These are phyloP conservation scores for Apamea sordens DNA, from an alignment of 2,888 invertebrate species.

Conservation along the genomic window DNA sequence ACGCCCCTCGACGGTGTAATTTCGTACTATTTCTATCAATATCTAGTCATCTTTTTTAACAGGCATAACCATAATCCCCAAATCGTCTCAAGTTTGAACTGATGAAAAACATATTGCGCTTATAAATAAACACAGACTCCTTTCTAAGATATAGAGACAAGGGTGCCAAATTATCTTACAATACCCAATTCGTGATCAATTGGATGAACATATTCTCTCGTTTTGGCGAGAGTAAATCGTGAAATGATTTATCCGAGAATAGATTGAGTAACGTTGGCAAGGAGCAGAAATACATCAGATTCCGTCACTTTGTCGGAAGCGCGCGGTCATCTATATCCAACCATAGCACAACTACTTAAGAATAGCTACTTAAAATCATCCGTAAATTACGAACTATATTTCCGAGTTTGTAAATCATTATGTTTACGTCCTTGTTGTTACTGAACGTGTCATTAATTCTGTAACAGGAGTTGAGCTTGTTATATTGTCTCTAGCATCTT, in stretches of 20 bases:
- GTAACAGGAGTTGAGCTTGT: slow-evolving; percentile 56
- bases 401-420: slow-evolving; percentile 78
- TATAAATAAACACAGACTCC: slow-evolving; percentile 38
- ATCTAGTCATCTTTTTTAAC: slow-evolving; percentile 40
- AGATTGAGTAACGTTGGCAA: slow-evolving; percentile 59
- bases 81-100: slow-evolving; percentile 10
- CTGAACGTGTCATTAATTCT: slow-evolving; percentile 62
- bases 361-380: slow-evolving; percentile 50
- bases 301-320: slow-evolving; percentile 60
- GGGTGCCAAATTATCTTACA: slow-evolving; percentile 55
- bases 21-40: slow-evolving; percentile 28
- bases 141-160: slow-evolving; percentile 48
- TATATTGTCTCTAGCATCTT: slow-evolving; percentile 49
- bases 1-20: slow-evolving; percentile 25
- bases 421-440: slow-evolving; percentile 75
- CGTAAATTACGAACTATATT: slow-evolving; percentile 66
- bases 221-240: slow-evolving; percentile 54
- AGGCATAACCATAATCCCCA: not conserved
- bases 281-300: slow-evolving; percentile 60
- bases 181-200: slow-evolving; percentile 59
- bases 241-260: slow-evolving; percentile 56
- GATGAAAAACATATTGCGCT: slow-evolving; percentile 14
- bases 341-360: slow-evolving; percentile 27
- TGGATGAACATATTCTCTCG: slow-evolving; percentile 49
- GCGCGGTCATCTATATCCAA: slow-evolving; percentile 33